Evolutionary conservation across 1,140 invertebrate genomes (phyloP).

Genomic region (Zaprionus kolodkinae): DNA sequence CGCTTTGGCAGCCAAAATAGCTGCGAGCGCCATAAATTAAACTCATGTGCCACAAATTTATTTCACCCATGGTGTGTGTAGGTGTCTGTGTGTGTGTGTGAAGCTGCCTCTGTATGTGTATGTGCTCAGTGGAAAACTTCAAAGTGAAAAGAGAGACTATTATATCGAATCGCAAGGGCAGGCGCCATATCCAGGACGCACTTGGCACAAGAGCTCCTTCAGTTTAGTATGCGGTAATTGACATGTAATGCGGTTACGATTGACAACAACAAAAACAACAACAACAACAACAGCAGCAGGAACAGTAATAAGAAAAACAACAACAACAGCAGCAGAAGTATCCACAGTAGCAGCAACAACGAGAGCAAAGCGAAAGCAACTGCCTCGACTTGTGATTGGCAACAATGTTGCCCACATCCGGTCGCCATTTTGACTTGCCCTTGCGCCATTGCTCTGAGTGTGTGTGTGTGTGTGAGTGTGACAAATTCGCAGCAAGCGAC

Average conservation of each 20-base stretch:
- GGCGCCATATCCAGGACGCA: conserved; percentile 54
- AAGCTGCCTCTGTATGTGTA: conserved; percentile 6
- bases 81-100: conserved; percentile 12
- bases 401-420: conserved; percentile 74
- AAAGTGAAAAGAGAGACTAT: conserved; percentile 51
- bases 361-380: conserved; percentile 20
- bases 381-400: conserved; percentile 47
- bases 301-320: conserved; percentile 28
- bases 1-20: conserved; percentile 81
- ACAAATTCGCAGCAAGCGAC: conserved; percentile 63
- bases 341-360: conserved; percentile 22
- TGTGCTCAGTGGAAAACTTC: conserved; percentile 36
- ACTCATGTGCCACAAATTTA: conserved; percentile 75
- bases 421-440: conserved; percentile 67
- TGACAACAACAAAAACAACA: conserved; percentile 67
- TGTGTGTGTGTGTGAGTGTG: conserved; percentile 44
- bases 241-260: conserved; percentile 81
- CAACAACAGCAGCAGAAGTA: neutral
- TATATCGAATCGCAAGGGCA: conserved; percentile 45
- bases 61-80: conserved; percentile 24
- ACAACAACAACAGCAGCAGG: neutral
- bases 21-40: conserved; percentile 79
- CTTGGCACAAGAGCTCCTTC: conserved; percentile 72
- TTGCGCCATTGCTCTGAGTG: conserved; percentile 18
- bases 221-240: conserved; percentile 80